Percentiles rank a stretch among this genome's conserved stretches.
These are phyloP conservation scores for Platalea minor DNA, from an alignment of 2,797 vertebrate species.

Conservation along the genomic window DNA sequence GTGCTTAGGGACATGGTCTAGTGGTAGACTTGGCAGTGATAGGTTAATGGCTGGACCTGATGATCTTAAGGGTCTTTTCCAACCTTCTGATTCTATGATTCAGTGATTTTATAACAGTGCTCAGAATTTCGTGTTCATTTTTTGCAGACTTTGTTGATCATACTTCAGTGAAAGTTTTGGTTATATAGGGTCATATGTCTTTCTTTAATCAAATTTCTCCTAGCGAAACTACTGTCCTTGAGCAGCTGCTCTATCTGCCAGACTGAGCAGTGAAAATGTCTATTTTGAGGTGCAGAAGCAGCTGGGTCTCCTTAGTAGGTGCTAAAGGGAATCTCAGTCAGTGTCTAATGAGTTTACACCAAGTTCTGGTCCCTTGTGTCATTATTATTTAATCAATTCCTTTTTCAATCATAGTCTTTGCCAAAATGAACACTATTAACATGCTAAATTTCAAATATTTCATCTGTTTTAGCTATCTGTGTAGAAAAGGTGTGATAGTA, in stretches of 20 bases:
- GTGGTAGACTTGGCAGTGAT: too few species aligned
- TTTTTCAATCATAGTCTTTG: not conserved
- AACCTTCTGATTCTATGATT: too few species aligned
- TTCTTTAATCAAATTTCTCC: not conserved
- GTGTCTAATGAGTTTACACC: not conserved
- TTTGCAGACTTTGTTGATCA: not conserved
- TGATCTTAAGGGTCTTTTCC: too few species aligned
- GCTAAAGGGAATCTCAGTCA: not conserved
- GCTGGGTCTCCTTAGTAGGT: not conserved
- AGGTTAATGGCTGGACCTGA: too few species aligned
- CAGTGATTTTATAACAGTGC: not conserved
- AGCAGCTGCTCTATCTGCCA: not conserved
- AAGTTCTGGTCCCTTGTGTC: not conserved
- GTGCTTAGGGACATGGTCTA: too few species aligned
- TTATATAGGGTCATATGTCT: not conserved
- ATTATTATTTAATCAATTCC: not conserved
- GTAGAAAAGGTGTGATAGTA: not conserved
- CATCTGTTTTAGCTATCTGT: not conserved
- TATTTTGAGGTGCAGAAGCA: not conserved
- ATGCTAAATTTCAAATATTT: not conserved
- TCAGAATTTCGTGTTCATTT: not conserved
- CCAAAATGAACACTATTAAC: not conserved
- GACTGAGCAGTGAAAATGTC: not conserved
- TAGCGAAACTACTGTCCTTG: not conserved
- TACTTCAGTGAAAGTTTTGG: not conserved